Percentiles rank a stretch among this genome's conserved stretches.
phyloP scores from a whole-genome alignment of 1,140 invertebrate species.

The Capitella teleta region DNA sequence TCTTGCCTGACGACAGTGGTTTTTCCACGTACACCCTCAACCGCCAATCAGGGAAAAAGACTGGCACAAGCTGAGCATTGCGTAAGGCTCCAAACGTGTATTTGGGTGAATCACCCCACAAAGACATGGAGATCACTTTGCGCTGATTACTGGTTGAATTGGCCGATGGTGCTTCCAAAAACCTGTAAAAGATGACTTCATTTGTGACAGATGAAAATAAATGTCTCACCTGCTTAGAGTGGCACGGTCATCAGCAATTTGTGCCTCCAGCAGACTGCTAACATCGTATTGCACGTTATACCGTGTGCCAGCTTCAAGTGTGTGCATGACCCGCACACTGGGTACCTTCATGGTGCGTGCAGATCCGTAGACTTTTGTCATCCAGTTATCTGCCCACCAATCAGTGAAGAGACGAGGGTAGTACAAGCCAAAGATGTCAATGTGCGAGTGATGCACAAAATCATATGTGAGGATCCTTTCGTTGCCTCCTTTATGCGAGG shows the following conservation, averaged over 20 bases:
- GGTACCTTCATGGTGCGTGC: constrained; percentile 6
- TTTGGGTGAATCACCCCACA: constrained; percentile 3
- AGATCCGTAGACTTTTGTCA: constrained; percentile 7
- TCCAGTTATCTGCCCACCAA: constrained; percentile 13
- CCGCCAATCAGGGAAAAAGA: constrained; percentile 12
- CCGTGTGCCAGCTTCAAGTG: constrained; percentile 6
- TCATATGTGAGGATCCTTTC: constrained; percentile 12
- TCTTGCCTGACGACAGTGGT: neutral
- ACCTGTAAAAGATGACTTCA: neutral
- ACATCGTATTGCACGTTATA: constrained; percentile 1
- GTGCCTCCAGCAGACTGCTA: neutral
- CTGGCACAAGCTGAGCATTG: constrained; percentile 11
- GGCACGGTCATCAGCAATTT: constrained; percentile 2
- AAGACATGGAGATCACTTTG: constrained; percentile 13
- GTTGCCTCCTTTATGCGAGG: constrained; percentile 10
- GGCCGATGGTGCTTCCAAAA: neutral
- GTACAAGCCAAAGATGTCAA: constrained; percentile 11
- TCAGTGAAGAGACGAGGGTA: constrained; percentile 13
- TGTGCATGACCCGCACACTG: constrained; percentile 8
- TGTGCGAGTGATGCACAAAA: constrained; percentile 10
- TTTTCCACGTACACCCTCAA: constrained; percentile 8
- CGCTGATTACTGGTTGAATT: neutral
- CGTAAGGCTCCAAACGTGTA: constrained; percentile 10
- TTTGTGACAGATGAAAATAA: neutral
- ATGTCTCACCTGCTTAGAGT: constrained; percentile 6